Evolutionary conservation across 2,888 invertebrate genomes (phyloP).

Genomic region (Agriopis leucophaearia): DNA sequence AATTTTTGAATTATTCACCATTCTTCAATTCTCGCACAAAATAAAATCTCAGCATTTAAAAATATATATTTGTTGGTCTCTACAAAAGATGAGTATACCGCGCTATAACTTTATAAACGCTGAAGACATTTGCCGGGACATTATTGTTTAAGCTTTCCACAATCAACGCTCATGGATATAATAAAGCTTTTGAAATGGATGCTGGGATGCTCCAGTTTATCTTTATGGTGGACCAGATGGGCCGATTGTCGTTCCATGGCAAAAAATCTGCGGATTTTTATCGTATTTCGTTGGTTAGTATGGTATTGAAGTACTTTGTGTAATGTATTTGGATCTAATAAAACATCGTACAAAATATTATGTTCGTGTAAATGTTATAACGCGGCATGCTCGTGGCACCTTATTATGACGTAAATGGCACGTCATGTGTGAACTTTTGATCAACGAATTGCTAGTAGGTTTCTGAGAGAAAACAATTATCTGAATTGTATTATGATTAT

Average conservation of each 20-base stretch:
- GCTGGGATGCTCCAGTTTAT: conserved; percentile 35
- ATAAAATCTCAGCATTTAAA: too few relatives aligned
- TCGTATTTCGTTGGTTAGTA: conserved; percentile 15
- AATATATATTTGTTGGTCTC: background rate
- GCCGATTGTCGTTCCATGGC: conserved; percentile 25
- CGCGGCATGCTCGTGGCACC: background rate
- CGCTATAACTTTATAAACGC: conserved; percentile 29
- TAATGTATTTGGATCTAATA: background rate
- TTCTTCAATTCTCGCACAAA: too few relatives aligned
- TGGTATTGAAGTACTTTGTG: background rate
- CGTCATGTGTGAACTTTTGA: background rate
- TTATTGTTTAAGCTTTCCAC: conserved; percentile 40
- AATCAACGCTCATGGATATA: conserved; percentile 33
- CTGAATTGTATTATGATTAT: background rate
- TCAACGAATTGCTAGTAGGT: background rate
- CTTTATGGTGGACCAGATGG: conserved; percentile 36
- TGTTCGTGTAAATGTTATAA: background rate
- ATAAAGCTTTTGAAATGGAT: conserved; percentile 38
- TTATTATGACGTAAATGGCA: background rate
- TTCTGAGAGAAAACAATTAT: background rate
- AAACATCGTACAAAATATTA: background rate
- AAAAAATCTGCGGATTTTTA: conserved; percentile 28
- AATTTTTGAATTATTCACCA: too few relatives aligned
- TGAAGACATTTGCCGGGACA: conserved; percentile 29
- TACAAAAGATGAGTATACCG: conserved; percentile 13